These are phyloP conservation scores for Drosophila anceps DNA, from an alignment of 2,888 invertebrate genomes.

Conservation along the genomic window DNA sequence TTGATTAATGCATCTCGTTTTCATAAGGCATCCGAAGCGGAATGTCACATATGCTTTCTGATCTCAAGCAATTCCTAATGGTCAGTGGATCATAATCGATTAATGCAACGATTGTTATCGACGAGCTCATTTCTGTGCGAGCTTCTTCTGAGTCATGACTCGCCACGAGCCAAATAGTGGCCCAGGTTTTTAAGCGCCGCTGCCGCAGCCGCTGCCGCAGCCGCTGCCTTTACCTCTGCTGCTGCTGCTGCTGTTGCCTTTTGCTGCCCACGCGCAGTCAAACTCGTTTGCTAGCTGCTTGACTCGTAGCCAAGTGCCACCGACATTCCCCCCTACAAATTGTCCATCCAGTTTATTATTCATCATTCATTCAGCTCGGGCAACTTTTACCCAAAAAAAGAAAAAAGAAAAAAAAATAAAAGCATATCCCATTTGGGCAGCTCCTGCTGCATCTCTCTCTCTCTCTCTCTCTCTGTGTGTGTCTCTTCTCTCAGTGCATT, in stretches of 20 bases:
- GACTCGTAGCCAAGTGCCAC: conserved; percentile 18
- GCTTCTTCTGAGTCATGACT: conserved; percentile 66
- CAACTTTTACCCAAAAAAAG: conserved; percentile 55
- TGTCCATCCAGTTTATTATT: conserved; percentile 28
- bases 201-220: not conserved
- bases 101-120: conserved; percentile 37
- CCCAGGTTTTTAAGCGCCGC: conserved; percentile 32
- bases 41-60: not conserved
- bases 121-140: conserved; percentile 9
- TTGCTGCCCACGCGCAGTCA: conserved; percentile 51
- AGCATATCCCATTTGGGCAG: conserved; percentile 50
- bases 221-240: not conserved
- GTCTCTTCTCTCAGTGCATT: conserved; percentile 4
- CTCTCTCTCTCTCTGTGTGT: not conserved
- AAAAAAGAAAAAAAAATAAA: conserved; percentile 21
- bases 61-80: not conserved
- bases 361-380: conserved; percentile 45
- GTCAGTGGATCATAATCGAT: conserved; percentile 18
- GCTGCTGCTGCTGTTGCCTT: not conserved
- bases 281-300: conserved; percentile 49
- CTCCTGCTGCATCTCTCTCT: not conserved
- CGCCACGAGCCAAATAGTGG: conserved; percentile 69
- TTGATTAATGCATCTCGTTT: not conserved
- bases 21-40: not conserved
- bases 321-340: not conserved